These are phyloP conservation scores for Zoanthus sansibaricus DNA, from an alignment of 92 coral and sea anemone genomes.

Conservation along the genomic window DNA sequence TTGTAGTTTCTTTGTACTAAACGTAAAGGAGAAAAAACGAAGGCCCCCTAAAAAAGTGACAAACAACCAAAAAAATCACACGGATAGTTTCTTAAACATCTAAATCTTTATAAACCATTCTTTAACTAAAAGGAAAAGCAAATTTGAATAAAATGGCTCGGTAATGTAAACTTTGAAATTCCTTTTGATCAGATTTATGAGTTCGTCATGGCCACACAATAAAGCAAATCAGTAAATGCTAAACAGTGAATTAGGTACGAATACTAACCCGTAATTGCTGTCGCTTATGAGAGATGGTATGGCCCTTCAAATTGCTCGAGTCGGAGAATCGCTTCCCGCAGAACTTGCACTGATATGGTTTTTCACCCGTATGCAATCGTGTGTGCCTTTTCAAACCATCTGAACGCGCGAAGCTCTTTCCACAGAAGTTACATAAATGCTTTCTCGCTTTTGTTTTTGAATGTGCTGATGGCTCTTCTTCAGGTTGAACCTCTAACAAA, in stretches of 20 bases:
- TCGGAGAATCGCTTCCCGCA: slow-evolving; percentile 28
- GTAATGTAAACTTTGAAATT: too few relatives aligned
- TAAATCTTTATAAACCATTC: too few relatives aligned
- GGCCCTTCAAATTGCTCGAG: slow-evolving; percentile 22
- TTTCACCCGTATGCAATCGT: slow-evolving; percentile 23
- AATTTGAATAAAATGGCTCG: too few relatives aligned
- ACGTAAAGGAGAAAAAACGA: too few relatives aligned
- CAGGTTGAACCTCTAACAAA: neutral
- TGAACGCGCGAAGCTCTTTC: slow-evolving; percentile 11
- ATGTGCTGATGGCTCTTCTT: neutral
- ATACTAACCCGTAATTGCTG: neutral
- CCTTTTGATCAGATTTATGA: too few relatives aligned
- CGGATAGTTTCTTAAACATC: too few relatives aligned
- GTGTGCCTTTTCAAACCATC: slow-evolving; percentile 24
- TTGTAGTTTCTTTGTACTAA: too few relatives aligned
- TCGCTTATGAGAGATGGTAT: neutral
- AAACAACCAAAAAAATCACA: too few relatives aligned
- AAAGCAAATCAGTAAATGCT: too few relatives aligned
- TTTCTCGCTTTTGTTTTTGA: neutral
- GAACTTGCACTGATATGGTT: slow-evolving; percentile 15
- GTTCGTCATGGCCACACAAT: too few relatives aligned
- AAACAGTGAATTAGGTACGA: neutral
- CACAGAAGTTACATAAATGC: slow-evolving; percentile 10
- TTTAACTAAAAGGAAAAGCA: too few relatives aligned
- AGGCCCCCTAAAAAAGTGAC: too few relatives aligned